Evolutionary conservation across 2,888 invertebrate species (phyloP).

Genomic region (Thecocarcelia acutangulata): DNA sequence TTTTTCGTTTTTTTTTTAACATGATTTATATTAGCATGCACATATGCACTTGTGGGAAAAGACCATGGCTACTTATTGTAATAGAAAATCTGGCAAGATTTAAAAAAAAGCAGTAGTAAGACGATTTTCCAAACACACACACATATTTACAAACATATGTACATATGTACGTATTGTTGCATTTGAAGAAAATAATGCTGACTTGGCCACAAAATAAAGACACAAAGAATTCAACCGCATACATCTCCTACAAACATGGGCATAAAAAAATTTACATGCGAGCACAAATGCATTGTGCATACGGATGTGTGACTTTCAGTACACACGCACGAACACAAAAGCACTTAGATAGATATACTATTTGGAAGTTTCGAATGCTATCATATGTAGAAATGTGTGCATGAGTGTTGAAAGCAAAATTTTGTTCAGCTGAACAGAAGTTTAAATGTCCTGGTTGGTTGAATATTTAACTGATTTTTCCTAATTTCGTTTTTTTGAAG

Average conservation of each 20-base stretch:
- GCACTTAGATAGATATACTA: too few relatives aligned
- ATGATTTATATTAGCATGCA: constrained; percentile 64
- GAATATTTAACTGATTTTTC: too few relatives aligned
- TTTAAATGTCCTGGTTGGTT: background rate
- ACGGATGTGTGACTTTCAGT: too few relatives aligned
- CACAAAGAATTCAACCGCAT: constrained; percentile 20
- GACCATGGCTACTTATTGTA: constrained; percentile 50
- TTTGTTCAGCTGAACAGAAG: constrained; percentile 21
- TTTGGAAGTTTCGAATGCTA: constrained; percentile 1
- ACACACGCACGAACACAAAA: too few relatives aligned
- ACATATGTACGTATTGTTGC: constrained; percentile 7
- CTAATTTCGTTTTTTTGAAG: too few relatives aligned
- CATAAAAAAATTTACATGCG: background rate
- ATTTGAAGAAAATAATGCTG: constrained; percentile 42
- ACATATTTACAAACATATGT: background rate
- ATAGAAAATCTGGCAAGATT: constrained; percentile 46
- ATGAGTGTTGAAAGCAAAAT: background rate
- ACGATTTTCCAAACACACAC: constrained; percentile 53
- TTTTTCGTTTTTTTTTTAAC: background rate
- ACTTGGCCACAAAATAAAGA: constrained; percentile 46
- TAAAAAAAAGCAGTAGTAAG: constrained; percentile 43
- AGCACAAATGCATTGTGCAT: background rate
- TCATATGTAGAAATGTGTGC: background rate
- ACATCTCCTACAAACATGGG: background rate
- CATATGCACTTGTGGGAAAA: constrained; percentile 43